These are phyloP conservation scores for Heliconius ethilla DNA, from an alignment of 2,888 invertebrate species.

Conservation along the genomic window DNA sequence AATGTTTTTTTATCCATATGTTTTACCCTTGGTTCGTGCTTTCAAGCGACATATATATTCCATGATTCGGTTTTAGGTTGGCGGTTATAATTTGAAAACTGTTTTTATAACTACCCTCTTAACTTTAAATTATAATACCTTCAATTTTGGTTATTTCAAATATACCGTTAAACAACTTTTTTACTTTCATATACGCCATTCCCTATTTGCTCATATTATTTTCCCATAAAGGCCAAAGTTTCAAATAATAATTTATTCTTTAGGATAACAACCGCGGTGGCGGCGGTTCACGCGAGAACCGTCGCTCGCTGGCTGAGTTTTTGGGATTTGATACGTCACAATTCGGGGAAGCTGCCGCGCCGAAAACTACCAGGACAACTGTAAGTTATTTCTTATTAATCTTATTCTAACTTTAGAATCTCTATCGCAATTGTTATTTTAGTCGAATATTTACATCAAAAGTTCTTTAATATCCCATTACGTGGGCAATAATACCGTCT, in stretches of 20 bases:
- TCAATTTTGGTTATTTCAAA: conserved; percentile 3
- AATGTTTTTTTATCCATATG: neutral
- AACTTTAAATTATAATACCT: neutral
- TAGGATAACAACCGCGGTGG: conserved; percentile 65
- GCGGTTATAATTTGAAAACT: neutral
- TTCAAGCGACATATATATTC: neutral
- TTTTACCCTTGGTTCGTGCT: too few relatives aligned
- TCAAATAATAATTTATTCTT: conserved; percentile 3
- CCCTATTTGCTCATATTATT: neutral
- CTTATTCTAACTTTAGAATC: conserved; percentile 7
- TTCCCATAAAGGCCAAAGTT: neutral
- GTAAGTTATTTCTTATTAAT: conserved; percentile 56
- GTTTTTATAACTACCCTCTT: neutral
- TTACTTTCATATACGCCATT: neutral
- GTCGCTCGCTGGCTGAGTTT: conserved; percentile 65
- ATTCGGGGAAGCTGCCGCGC: conserved; percentile 54
- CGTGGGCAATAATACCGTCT: conserved; percentile 38
- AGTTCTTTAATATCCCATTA: conserved; percentile 31
- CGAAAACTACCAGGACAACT: conserved; percentile 50
- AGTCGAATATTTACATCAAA: conserved; percentile 1
- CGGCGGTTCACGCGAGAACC: conserved; percentile 64
- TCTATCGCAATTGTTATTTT: conserved; percentile 14
- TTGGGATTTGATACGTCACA: conserved; percentile 58
- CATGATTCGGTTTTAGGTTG: neutral
- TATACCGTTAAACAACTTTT: neutral